Base-by-base conservation (phyloP, 2,113 vertebrate species). In the Pleuronectes platessa region DNA sequence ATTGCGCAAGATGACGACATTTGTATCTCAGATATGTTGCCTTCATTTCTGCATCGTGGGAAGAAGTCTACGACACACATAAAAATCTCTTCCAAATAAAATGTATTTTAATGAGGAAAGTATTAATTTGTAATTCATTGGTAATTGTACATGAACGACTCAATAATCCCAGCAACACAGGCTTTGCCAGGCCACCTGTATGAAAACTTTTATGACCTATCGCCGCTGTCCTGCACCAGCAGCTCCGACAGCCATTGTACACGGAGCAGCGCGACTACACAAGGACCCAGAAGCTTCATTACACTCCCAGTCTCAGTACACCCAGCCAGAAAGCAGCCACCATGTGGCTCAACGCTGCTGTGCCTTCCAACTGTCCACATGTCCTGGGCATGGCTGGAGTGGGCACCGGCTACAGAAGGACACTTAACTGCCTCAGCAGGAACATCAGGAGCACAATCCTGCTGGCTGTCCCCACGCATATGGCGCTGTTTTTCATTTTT, bases 211-310 rank as follows among this genome's bases (percentile, higher is more conserved):
- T 59, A 53, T 71, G 0, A 17, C n/a, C 59, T 21, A 7, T 71
- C 0, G 5, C 27, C 26, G 20, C 20, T 24, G 51, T 11, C n/a
- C 8, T 8, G 6, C 69, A 63, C 76, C 68, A 53, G 60, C 65
- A 71, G 51, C 69, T 61, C 68, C 61, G 49, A 74, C 69, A 71
- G 72, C 68, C 79, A 69, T 80, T 72, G 71, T 84, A 65, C 82
- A 87, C 17, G 13, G 23, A 42, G 75, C 47, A 78, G 74, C 47
- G 13, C 73, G 68, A 70, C 79, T 68, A 86, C 74, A 86, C 76
- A 83, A 84, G 83, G 78, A 89, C 83, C 87, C 83, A 82, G 79
- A 68, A 82, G 90, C 82, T 87, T 87, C 88, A 89, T 92, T 89
- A 90, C 63, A 35, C 76, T 69, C 72, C 65, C 81, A 42, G 72